Conservation (phyloP, 53 echinoderm and acorn worm species). For the Echinarachnius parma region DNA sequence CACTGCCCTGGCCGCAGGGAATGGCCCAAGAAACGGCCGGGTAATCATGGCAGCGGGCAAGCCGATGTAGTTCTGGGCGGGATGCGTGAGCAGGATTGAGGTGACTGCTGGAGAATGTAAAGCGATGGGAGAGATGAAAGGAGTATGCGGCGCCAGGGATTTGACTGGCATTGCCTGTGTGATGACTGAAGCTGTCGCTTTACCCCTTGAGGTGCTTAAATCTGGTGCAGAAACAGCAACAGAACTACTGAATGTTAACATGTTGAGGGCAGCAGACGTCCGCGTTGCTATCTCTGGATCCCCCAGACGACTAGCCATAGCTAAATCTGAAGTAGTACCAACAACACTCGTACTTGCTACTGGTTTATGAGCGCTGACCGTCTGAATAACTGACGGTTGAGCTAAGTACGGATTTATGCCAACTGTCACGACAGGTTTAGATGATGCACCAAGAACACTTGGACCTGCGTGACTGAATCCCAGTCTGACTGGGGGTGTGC, state of each 20-base stretch:
- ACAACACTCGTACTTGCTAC: no score
- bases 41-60: conserved; percentile 17
- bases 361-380: conserved; percentile 26
- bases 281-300: neutral
- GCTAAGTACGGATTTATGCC: conserved; percentile 37
- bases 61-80: conserved; percentile 29
- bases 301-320: no score
- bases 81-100: conserved; percentile 25
- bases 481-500: conserved; percentile 20
- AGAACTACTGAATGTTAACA: neutral
- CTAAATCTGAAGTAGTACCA: conserved; percentile 16
- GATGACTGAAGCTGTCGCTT: conserved; percentile 40
- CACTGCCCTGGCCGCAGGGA: conserved; percentile 6
- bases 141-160: conserved; percentile 27
- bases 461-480: conserved; percentile 13
- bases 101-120: conserved; percentile 31
- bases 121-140: conserved; percentile 34
- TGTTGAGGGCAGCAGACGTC: neutral
- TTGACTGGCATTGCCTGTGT: conserved; percentile 37
- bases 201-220: neutral
- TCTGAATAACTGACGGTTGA: conserved; percentile 39
- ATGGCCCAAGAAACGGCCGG: conserved; percentile 24
- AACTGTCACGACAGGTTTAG: conserved; percentile 34
- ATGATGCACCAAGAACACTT: neutral
- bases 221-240: neutral